A percentile compares a stretch with the other conserved stretches of the same genome.
phyloP scores from a whole-genome alignment of 2,888 invertebrate species.

The Dasypolia templi region DNA sequence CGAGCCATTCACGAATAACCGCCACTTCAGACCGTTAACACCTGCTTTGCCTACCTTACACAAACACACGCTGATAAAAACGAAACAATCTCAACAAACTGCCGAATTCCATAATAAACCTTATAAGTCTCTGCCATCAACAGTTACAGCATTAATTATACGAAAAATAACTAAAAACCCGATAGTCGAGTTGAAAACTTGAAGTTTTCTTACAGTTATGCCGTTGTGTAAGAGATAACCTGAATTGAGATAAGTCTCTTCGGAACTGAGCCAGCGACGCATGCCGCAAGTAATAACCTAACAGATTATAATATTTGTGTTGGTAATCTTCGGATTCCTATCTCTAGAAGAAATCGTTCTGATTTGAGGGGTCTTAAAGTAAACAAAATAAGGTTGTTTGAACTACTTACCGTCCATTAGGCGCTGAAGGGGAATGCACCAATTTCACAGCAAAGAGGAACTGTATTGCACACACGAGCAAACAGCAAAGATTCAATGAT shows the following conservation, averaged over 20 bases:
- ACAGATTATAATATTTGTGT: conserved; percentile 80
- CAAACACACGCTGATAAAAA: conserved; percentile 60
- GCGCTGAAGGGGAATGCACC: conserved; percentile 95
- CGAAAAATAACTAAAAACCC: conserved; percentile 71
- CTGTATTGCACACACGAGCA: conserved; percentile 98
- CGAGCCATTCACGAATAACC: conserved; percentile 85
- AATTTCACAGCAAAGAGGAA: conserved; percentile 98
- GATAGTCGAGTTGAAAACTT: conserved; percentile 74
- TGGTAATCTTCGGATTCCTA: conserved; percentile 58
- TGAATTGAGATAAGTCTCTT: conserved; percentile 82
- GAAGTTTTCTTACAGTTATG: conserved; percentile 82
- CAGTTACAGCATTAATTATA: conserved; percentile 69
- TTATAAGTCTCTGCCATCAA: conserved; percentile 57
- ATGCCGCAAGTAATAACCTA: conserved; percentile 75
- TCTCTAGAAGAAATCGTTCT: conserved; percentile 25
- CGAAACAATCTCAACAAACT: conserved; percentile 34
- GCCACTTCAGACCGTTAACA: conserved; percentile 86
- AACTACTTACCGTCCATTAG: conserved; percentile 91
- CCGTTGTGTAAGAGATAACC: conserved; percentile 84
- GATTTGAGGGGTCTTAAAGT: conserved; percentile 22
- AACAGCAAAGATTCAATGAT: conserved; percentile 96
- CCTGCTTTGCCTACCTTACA: conserved; percentile 76
- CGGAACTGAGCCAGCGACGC: conserved; percentile 70
- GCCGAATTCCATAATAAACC: conserved; percentile 55
- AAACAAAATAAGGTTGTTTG: conserved; percentile 30